A percentile compares a stretch with the other conserved stretches of the same genome.
These are phyloP conservation scores for Taurulus bubalis DNA, from an alignment of 2,113 vertebrate genomes.

Conservation along the genomic window DNA sequence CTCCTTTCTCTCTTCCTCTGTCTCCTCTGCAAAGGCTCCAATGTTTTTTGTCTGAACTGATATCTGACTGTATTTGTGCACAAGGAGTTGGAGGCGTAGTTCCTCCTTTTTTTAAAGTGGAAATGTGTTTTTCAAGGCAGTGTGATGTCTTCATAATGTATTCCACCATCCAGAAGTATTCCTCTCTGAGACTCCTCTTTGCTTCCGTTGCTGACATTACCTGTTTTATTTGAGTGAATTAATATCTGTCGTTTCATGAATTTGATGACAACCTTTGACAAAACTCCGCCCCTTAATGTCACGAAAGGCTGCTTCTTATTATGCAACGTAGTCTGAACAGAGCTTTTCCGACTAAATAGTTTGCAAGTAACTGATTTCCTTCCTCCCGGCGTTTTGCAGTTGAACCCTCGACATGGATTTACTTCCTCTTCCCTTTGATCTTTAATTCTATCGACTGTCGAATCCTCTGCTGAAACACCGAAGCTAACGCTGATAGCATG, in stretches of 20 bases:
- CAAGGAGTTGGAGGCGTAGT: neutral
- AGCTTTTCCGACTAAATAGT: conserved; percentile 4
- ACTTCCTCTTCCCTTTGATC: conserved; percentile 51
- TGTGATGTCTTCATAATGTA: neutral
- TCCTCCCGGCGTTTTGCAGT: conserved; percentile 5
- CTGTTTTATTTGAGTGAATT: no score
- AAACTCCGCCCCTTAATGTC: no score
- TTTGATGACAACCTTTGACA: no score
- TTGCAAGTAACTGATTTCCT: neutral
- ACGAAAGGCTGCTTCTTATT: no score
- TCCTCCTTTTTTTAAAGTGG: neutral
- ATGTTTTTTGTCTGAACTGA: neutral
- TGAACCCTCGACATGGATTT: conserved; percentile 46
- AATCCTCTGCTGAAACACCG: conserved; percentile 36
- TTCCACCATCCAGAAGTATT: neutral
- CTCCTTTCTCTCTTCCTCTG: neutral
- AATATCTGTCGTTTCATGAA: no score
- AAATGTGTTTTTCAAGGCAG: no score
- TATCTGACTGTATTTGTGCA: no score
- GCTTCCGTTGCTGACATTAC: no score
- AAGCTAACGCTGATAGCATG: conserved; percentile 50
- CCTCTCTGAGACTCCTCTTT: neutral
- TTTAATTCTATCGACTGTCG: conserved; percentile 46
- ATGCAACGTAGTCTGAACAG: no score
- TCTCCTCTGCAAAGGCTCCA: conserved; percentile 12